Evolutionary conservation across 2,113 vertebrate genomes (phyloP).

Genomic region (Phalacrocorax pelagicus): DNA sequence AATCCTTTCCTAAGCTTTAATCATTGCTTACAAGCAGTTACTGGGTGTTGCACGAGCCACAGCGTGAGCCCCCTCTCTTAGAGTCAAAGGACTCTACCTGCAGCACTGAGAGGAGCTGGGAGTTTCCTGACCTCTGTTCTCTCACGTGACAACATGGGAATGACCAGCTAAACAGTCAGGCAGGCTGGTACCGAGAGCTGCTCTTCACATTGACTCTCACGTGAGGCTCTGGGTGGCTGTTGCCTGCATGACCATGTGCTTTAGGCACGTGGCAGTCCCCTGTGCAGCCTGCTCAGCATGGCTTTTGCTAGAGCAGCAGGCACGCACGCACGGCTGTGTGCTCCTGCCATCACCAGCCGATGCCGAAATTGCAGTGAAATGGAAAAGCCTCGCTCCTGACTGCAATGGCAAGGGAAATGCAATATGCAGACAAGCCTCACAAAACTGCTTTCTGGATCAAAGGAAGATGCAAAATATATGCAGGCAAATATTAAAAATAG

Average conservation of each 20-base stretch:
- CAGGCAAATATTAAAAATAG: slow-evolving; percentile 67
- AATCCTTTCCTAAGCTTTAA: background rate
- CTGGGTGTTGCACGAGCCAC: background rate
- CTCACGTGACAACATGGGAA: background rate
- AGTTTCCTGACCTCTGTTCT: background rate
- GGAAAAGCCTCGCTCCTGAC: background rate
- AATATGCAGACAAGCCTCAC: background rate
- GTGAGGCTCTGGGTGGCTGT: slow-evolving; percentile 24
- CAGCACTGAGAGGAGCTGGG: background rate
- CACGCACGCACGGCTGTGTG: background rate
- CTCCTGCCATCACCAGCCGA: background rate
- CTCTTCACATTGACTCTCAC: slow-evolving; percentile 41
- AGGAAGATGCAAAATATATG: slow-evolving; percentile 19
- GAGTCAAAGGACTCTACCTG: background rate
- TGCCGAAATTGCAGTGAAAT: background rate
- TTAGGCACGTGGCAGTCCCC: slow-evolving; percentile 66
- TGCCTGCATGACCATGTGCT: slow-evolving; percentile 45
- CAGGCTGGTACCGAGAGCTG: background rate
- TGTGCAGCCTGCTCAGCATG: slow-evolving; percentile 27
- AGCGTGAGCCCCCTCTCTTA: background rate
- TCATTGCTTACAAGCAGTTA: slow-evolving; percentile 2
- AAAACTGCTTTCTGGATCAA: background rate
- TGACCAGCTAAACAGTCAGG: background rate
- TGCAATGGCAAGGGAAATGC: background rate
- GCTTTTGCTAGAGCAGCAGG: background rate